Percentiles rank a stretch among this genome's conserved stretches.
Evolutionary conservation across 64 coral and sea anemone species (phyloP).

Genomic region (Dendronephthya gigantea): DNA sequence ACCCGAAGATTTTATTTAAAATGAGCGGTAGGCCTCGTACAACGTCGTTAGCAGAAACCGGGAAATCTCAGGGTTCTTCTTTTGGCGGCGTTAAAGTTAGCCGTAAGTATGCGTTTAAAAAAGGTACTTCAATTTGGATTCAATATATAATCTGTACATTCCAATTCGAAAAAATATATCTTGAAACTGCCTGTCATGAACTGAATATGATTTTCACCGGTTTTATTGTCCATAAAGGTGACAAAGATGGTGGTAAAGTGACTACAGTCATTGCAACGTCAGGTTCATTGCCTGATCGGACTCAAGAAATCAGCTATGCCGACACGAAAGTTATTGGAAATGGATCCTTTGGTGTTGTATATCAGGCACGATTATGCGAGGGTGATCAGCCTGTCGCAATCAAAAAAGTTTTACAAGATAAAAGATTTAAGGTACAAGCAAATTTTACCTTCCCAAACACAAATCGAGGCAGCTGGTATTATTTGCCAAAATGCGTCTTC

Average conservation of each 20-base stretch:
- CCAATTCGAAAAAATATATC: neutral
- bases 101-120: constrained; percentile 61
- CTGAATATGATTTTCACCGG: neutral
- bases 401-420: constrained; percentile 98
- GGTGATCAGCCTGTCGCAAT: constrained; percentile 83
- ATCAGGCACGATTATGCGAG: constrained; percentile 95
- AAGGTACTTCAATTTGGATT: neutral
- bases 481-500: neutral
- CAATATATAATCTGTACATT: neutral
- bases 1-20: constrained; percentile 44
- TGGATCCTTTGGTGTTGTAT: constrained; percentile 98
- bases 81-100: constrained; percentile 97
- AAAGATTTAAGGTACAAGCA: constrained; percentile 84
- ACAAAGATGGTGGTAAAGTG: constrained; percentile 98
- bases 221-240: constrained; percentile 44
- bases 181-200: neutral
- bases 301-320: constrained; percentile 99
- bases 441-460: constrained; percentile 4
- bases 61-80: constrained; percentile 63
- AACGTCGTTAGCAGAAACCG: constrained; percentile 94
- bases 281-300: constrained; percentile 91
- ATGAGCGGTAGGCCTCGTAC: constrained; percentile 98
- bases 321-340: constrained; percentile 99
- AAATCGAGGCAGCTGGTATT: neutral
- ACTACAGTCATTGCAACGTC: constrained; percentile 95